These are phyloP conservation scores for Pluvianellus socialis DNA, from an alignment of 2,113 vertebrate genomes.

Conservation along the genomic window DNA sequence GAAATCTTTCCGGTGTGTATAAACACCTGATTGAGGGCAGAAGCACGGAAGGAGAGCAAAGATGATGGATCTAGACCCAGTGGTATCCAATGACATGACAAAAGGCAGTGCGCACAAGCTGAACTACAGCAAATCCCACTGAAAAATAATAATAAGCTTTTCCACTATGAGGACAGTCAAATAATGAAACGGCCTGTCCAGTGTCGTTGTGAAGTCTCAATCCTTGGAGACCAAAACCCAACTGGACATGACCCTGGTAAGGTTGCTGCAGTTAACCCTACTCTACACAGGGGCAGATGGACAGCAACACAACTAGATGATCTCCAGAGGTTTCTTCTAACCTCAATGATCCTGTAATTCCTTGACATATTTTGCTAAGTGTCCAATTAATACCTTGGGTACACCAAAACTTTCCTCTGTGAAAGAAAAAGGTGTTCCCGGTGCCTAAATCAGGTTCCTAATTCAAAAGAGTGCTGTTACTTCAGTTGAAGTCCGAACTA, in stretches of 20 bases:
- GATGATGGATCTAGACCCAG: neutral
- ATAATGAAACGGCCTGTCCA: neutral
- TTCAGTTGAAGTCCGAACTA: neutral
- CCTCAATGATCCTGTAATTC: neutral
- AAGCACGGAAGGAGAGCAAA: neutral
- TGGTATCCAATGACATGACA: neutral
- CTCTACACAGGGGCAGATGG: neutral
- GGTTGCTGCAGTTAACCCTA: neutral
- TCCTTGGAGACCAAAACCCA: neutral
- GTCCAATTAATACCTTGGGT: neutral
- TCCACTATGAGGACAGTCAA: rapidly evolving
- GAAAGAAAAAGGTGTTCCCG: neutral
- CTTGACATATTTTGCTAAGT: neutral
- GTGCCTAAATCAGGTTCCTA: neutral
- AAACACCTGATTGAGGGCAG: neutral
- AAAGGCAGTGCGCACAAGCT: neutral
- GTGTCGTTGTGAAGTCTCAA: neutral
- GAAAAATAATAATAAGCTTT: rapidly evolving
- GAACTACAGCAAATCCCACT: neutral
- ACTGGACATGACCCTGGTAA: neutral
- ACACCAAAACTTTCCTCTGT: neutral
- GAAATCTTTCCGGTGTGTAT: neutral
- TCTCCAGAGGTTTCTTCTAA: neutral
- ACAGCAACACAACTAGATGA: neutral
- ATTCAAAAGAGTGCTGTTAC: neutral